Evolutionary conservation across 2,113 vertebrate species (phyloP), one percentile per base, ranked within the genome.

Genomic region (Psilopogon haemacephalus): DNA sequence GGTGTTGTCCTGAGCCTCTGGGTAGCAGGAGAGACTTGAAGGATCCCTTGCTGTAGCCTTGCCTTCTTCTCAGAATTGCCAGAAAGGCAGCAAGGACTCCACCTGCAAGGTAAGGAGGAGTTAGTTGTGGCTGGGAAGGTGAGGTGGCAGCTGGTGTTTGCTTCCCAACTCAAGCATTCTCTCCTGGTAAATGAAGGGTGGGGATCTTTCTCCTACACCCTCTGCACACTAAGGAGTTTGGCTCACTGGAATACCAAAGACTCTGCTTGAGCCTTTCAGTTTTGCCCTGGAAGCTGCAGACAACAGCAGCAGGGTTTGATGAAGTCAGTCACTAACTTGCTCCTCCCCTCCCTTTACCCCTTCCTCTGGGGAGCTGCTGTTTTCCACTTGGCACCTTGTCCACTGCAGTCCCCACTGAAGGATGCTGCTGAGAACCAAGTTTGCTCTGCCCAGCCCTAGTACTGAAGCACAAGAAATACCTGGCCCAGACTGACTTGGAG

Each of bases 21-120:
- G 89, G 77, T n/a, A 99, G 84, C 63, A 99, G 32, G 1, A 98
- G 98, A 4, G 97, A 95, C 19, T 97, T 83, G 3, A 97, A 84
- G 16, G 98, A 94, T 76, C 97, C 97, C 70, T 94, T 83, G 56
- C 97, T 97, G 0, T 72, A 48, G 54, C 97, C 97, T 48, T 90
- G 97, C 48, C 60, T 10, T 26, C 96, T 96, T 67, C 98, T 98
- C 40, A 98, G 74, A 37, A 98, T 94, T 68, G 98, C 42, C 32
- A 98, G 88, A 48, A 98, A 94, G n/a, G 97, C 35, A 30, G 97
- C 92, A 54, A 99, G 91, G 63, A 98, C 86, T 59, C 71, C 95
- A 93, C 98, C 98, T 98, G 94, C 54, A 90, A 91, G 60, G 78
- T 33, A 71, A 84, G 21, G 35, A 65, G 38, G 0, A 20, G 63